Evolutionary conservation across 1,140 invertebrate species (phyloP), one percentile per base, ranked within the genome.

Genomic region (Venustaconcha ellipsiformis): DNA sequence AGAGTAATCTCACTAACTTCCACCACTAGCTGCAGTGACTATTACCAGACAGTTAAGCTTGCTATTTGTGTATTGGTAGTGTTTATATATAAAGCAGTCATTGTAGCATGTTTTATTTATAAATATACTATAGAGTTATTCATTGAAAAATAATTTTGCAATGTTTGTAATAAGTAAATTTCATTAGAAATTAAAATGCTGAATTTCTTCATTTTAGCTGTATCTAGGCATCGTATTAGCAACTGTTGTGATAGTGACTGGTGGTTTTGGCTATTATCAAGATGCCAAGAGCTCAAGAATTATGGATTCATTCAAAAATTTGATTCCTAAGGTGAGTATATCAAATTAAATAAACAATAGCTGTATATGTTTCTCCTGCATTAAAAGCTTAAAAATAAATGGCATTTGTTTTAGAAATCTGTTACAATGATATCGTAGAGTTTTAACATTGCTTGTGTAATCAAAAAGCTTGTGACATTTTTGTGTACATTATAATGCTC

Each of bases 171-270:
- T 60, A 60, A n/a, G 20, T 60, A 8, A n/a, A 20, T 18, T 63
- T 48, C 37, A 48, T 37, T 5, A 37, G 6, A 37, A 37, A 8
- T 48, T 48, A 48, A 48, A 48, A 48, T 48, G 11, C 0, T 20
- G 1, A 48, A 48, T 18, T 18, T 63, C n/a, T 72, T 57, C 57
- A 64, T 79, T 80, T 14, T 78, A 89, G 85, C 83, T 90, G 14
- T 91, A 91, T 78, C 83, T 92, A n/a, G 91, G 89, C 26, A 86
- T 89, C 69, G 91, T 90, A 62, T 81, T 92, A 75, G 81, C 86
- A 70, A 80, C 81, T 80, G 89, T 91, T 37, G 88, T 90, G 65
- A 76, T 91, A 55, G 79, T 91, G 15, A 91, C 90, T 0, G 90
- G 89, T 18, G 82, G 81, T 67, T 91, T 91, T 72, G 88, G 89